phyloP scores from a whole-genome alignment of 2,797 vertebrate species.

The Varecia variegata region DNA sequence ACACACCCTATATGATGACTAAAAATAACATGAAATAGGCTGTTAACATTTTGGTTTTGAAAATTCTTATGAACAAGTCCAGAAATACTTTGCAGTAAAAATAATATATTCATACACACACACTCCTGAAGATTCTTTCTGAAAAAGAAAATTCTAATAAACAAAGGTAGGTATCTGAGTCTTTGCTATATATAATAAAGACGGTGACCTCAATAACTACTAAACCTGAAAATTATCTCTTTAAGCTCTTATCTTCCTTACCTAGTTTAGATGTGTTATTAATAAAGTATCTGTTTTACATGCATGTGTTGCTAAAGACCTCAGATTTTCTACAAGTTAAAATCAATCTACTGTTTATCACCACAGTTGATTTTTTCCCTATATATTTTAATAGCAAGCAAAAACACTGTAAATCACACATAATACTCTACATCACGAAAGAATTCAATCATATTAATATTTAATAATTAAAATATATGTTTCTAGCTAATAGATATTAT shows the following conservation, averaged over 20 bases:
- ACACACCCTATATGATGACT: neutral
- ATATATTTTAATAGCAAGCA: neutral
- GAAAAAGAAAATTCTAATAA: slow-evolving; percentile 46
- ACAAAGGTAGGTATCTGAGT: neutral
- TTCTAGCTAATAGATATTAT: neutral
- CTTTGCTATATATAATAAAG: neutral
- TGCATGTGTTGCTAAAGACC: neutral
- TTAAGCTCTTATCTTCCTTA: neutral
- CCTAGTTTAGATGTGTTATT: neutral
- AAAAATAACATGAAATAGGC: slow-evolving; percentile 28
- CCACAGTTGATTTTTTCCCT: neutral
- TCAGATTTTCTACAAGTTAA: neutral
- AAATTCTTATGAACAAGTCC: slow-evolving; percentile 32
- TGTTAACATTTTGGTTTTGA: slow-evolving; percentile 49
- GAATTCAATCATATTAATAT: slow-evolving; percentile 3
- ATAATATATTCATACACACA: slow-evolving; percentile 2
- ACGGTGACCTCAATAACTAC: neutral
- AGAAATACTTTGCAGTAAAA: slow-evolving; percentile 33
- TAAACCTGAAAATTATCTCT: neutral
- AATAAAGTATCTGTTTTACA: neutral
- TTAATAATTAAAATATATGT: neutral
- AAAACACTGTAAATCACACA: neutral
- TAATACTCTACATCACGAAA: neutral
- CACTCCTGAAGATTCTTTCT: neutral
- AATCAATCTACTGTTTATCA: neutral